Conservation (phyloP, 2,113 vertebrate genomes). For the Tyto alba region DNA sequence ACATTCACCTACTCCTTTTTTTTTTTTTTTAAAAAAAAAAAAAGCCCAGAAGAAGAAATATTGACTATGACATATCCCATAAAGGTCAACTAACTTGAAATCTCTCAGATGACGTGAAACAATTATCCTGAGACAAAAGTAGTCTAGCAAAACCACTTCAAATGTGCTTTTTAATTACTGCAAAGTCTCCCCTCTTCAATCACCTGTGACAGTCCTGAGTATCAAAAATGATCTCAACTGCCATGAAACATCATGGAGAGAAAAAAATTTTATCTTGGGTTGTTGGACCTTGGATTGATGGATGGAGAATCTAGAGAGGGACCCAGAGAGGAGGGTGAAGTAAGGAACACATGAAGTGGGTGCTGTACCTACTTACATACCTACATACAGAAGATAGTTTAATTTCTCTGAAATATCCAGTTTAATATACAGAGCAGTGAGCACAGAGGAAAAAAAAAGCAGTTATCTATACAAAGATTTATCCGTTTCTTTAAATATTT, state of each 20-base stretch:
- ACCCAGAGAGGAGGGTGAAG: neutral
- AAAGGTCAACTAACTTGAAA: neutral
- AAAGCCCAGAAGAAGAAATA: neutral
- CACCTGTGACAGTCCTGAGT: neutral
- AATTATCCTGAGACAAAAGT: neutral
- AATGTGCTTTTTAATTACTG: neutral
- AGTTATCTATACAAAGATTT: neutral
- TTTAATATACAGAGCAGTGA: neutral
- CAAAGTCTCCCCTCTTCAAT: neutral
- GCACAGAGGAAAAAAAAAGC: neutral
- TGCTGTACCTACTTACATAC: neutral
- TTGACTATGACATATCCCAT: neutral
- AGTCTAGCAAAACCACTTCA: neutral
- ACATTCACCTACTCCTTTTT: neutral
- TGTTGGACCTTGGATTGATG: neutral
- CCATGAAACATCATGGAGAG: neutral
- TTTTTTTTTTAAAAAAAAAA: neutral
- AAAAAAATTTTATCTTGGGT: neutral
- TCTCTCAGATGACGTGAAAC: neutral
- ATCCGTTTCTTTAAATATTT: neutral
- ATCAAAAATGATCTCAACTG: neutral
- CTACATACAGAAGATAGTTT: neutral
- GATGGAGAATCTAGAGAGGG: neutral
- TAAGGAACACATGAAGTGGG: neutral
- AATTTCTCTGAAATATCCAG: neutral